Conservation (phyloP, 2,113 vertebrate genomes). For the Ranitomeya variabilis region DNA sequence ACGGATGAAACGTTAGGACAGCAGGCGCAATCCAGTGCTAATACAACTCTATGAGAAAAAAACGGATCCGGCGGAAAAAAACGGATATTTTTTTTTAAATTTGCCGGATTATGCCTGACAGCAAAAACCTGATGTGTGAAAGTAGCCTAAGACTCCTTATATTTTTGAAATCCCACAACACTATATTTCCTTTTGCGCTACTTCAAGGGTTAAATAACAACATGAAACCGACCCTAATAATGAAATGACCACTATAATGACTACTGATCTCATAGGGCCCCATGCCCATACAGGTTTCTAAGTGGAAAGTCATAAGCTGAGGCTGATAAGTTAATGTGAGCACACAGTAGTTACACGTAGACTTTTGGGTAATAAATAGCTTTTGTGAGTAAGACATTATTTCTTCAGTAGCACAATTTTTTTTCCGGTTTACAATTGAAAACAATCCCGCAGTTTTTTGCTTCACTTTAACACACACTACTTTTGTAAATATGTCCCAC, state of each 20-base stretch:
- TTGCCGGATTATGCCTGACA: no score
- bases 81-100: no score
- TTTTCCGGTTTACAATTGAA: not conserved
- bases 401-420: not conserved
- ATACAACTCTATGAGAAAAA: no score
- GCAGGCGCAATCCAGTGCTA: no score
- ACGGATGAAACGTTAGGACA: no score
- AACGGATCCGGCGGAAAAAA: no score
- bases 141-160: not conserved
- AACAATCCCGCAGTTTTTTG: slow-evolving; percentile 4
- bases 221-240: not conserved
- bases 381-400: not conserved
- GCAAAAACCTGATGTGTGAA: no score
- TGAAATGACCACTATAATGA: not conserved
- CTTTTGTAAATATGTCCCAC: slow-evolving; percentile 32
- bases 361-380: not conserved
- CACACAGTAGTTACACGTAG: no score
- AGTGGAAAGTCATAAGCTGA: not conserved
- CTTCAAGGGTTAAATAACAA: not conserved
- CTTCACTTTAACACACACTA: slow-evolving; percentile 28
- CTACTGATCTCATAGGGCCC: not conserved
- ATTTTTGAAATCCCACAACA: not conserved
- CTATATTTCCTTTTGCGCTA: not conserved
- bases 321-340: no score
- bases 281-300: not conserved